Evolutionary conservation across 2,113 vertebrate genomes (phyloP), one percentile per base, ranked within the genome.

Genomic region (Micronycteris hirsuta): DNA sequence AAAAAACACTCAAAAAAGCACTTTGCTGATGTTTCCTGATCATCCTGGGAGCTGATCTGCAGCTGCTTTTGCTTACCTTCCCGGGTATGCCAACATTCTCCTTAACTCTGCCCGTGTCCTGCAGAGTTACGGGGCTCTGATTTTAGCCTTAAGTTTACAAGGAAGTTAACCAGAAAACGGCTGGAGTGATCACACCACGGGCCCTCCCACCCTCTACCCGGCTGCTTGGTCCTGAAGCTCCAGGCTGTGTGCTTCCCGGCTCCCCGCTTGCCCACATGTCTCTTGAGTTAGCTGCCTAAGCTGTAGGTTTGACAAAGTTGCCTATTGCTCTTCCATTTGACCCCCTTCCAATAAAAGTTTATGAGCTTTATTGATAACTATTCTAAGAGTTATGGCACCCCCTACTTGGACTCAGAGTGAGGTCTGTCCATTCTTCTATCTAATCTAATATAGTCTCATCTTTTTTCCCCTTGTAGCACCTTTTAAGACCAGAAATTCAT

Each of bases 401-500:
- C 45, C 0, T 71, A 56, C 19, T 81, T 49, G 89, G 24, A 87
- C 43, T 67, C 31, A 74, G 12, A 54, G 74, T 45, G 52, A 56
- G 26, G 1, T 61, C 38, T 28, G 3, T 24, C 31, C 36, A 26
- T n/a, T 52, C 28, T 20, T 45, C 74, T 77, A 19, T 61, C 67
- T 43, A 13, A 9, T 24, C 56, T 54, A 43, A 58, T 67, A 41
- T 52, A 71, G 31, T 52, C 31, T 33, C 19, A 76, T 76, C 28
- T 76, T 31, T 31, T 49, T 33, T 67, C 68, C 88, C 16, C 13
- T 26, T 47, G 22, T 7, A 43, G 7, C 4, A 54, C 16, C 38
- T 70, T 85, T 91, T 36, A 87, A 84, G 84, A 36, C 7, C 26
- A 70, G 70, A 93, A 87, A 58, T 73, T 87, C 47, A 54, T 78